Percentiles rank a stretch among this genome's conserved stretches.
phyloP scores from a whole-genome alignment of 2,888 invertebrate genomes.

The Geotrupes spiniger region DNA sequence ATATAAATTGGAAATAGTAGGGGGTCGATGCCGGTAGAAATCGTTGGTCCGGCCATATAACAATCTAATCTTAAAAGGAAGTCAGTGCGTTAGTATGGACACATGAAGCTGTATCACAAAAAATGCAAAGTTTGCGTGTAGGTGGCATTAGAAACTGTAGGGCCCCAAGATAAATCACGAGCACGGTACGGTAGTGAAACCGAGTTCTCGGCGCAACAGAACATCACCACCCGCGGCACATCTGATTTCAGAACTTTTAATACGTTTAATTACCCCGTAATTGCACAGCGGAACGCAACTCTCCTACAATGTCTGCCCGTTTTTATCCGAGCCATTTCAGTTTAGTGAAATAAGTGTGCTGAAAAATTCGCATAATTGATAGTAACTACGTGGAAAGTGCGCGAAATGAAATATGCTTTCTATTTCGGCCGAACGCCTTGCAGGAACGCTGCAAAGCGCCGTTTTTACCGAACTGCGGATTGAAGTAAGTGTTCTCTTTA shows the following conservation, averaged over 20 bases:
- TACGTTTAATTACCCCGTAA: slow-evolving; percentile 27
- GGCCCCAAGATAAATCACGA: slow-evolving; percentile 29
- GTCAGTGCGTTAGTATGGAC: background rate
- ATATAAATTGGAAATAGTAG: too few species aligned
- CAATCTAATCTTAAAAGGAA: slow-evolving; percentile 5
- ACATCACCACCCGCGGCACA: slow-evolving; percentile 25
- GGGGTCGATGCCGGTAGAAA: too few species aligned
- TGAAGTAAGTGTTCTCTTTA: slow-evolving; percentile 19
- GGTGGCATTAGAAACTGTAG: slow-evolving; percentile 26
- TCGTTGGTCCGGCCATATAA: too few species aligned
- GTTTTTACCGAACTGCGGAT: slow-evolving; percentile 13
- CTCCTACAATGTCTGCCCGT: slow-evolving; percentile 21
- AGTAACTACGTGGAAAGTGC: slow-evolving; percentile 25
- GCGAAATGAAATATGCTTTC: slow-evolving; percentile 24
- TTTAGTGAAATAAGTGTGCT: slow-evolving; percentile 25
- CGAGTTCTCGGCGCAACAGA: slow-evolving; percentile 22
- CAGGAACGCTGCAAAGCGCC: slow-evolving; percentile 6
- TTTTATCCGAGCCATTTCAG: slow-evolving; percentile 19
- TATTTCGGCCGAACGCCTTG: slow-evolving; percentile 14
- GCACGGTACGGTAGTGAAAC: slow-evolving; percentile 25
- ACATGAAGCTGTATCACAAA: too few species aligned
- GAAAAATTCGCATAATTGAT: slow-evolving; percentile 25
- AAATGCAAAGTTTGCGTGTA: slow-evolving; percentile 11
- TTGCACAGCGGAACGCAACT: slow-evolving; percentile 27
- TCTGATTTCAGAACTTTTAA: slow-evolving; percentile 22